These are phyloP conservation scores for Hetaerina titia DNA, from an alignment of 2,888 invertebrate species.

Conservation along the genomic window DNA sequence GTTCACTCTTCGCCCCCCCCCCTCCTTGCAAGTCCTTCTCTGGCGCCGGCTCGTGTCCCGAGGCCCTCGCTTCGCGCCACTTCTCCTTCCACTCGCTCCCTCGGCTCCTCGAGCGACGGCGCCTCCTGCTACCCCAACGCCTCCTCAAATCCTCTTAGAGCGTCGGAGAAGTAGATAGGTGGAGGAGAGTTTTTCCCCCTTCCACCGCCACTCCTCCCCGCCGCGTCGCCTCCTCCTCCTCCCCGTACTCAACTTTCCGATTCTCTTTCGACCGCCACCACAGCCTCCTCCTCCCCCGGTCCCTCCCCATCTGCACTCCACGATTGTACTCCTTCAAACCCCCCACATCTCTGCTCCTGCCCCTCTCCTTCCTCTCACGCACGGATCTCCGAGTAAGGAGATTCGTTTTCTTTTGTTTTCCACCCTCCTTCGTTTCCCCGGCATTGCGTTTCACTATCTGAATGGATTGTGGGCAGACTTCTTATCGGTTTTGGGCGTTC, in stretches of 20 bases:
- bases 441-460: background rate
- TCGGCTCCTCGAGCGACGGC: background rate
- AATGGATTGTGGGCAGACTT: background rate
- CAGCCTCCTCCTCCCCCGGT: background rate
- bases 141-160: constrained; percentile 17
- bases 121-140: background rate
- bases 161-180: background rate
- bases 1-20: background rate
- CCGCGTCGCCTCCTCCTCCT: background rate
- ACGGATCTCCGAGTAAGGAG: background rate
- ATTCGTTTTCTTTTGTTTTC: background rate
- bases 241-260: background rate
- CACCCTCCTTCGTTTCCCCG: background rate
- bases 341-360: background rate
- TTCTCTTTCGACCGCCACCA: background rate
- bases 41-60: background rate
- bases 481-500: too few relatives aligned
- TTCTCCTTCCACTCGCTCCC: background rate
- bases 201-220: background rate
- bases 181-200: background rate
- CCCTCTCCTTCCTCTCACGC: background rate
- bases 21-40: background rate
- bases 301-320: background rate
- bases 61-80: background rate
- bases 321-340: background rate